These are phyloP conservation scores for Andrena praecox DNA, from an alignment of 2,888 invertebrate genomes.

Conservation along the genomic window DNA sequence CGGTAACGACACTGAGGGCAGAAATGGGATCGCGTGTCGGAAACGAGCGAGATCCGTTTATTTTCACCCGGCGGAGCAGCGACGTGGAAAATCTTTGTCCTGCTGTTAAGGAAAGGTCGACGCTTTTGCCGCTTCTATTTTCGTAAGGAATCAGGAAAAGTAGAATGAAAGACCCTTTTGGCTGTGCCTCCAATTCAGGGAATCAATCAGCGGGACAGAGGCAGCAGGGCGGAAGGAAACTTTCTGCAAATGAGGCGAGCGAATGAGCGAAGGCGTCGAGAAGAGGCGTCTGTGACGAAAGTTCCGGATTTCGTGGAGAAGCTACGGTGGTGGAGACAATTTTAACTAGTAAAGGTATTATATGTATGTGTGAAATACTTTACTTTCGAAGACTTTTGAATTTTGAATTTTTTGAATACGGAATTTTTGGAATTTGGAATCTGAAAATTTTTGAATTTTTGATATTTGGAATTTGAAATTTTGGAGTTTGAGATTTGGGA, in stretches of 20 bases:
- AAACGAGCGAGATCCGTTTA: slow-evolving; percentile 7
- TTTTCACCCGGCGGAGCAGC: not conserved
- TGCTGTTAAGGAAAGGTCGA: not conserved
- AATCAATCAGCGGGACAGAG: not conserved
- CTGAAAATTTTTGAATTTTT: too few relatives aligned
- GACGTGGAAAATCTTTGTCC: not conserved
- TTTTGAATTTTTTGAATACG: not conserved
- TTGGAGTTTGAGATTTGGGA: too few relatives aligned
- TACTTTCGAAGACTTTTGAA: not conserved
- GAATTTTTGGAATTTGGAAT: too few relatives aligned
- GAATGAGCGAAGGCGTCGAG: too few relatives aligned
- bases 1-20: not conserved
- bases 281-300: not conserved
- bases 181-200: not conserved
- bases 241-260: not conserved
- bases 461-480: too few relatives aligned
- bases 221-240: not conserved
- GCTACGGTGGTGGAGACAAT: not conserved
- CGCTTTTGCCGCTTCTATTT: not conserved
- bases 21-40: not conserved
- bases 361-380: not conserved
- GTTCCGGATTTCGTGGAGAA: not conserved
- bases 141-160: not conserved
- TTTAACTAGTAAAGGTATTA: not conserved
- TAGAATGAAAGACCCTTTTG: not conserved